Percentiles rank a stretch among this genome's conserved stretches.
These are phyloP conservation scores for Rhabdophis nuchalis DNA, from an alignment of 2,797 vertebrate genomes.

Conservation along the genomic window DNA sequence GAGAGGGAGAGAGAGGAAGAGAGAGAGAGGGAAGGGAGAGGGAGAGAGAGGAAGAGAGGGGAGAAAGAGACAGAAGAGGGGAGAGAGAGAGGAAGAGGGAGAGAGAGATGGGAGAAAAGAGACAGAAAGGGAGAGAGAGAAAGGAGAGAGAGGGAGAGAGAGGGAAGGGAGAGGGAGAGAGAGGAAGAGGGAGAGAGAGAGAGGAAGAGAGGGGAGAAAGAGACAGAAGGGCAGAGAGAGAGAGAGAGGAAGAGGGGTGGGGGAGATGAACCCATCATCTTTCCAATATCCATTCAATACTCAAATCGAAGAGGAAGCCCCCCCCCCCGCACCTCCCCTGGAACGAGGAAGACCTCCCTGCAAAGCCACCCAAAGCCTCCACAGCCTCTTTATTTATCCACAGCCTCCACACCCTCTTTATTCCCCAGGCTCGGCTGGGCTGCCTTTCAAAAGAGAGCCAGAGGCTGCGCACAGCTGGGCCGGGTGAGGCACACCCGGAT, in stretches of 20 bases:
- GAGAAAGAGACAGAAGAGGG: no score
- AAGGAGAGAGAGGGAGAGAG: rapidly evolving
- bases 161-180: rapidly evolving
- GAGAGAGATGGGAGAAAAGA: no score
- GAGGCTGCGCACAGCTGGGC: constrained; percentile 44
- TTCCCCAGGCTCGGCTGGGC: not conserved
- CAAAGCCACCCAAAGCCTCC: constrained; percentile 26
- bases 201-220: no score
- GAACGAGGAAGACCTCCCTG: not conserved
- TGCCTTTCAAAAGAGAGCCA: constrained; percentile 45
- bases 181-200: no score
- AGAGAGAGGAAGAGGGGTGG: no score
- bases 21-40: no score
- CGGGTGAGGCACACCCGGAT: constrained; percentile 18
- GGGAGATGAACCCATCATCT: not conserved
- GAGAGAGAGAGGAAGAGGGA: no score
- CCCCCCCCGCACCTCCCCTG: not conserved
- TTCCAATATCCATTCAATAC: not conserved
- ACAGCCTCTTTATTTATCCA: no score
- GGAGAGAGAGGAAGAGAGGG: no score
- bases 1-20: no score
- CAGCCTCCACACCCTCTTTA: not conserved
- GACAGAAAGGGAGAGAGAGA: no score
- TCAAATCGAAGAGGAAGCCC: not conserved
- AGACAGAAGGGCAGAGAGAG: no score